These are phyloP conservation scores for Anastrepha obliqua DNA, from an alignment of 1,140 invertebrate genomes.

Conservation along the genomic window DNA sequence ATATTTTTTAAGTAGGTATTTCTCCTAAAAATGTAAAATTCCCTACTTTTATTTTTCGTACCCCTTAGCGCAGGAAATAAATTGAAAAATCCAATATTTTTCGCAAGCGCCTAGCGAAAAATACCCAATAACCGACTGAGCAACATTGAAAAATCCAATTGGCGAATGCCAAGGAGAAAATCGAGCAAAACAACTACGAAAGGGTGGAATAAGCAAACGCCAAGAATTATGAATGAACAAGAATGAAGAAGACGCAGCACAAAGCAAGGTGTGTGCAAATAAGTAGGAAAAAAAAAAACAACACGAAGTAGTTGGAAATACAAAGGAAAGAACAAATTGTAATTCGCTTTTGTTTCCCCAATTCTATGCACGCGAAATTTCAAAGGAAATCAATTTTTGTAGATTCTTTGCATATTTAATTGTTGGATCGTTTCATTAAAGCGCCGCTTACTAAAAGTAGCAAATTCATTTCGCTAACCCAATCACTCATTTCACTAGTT, in stretches of 20 bases:
- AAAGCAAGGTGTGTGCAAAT: neutral
- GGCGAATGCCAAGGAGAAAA: conserved; percentile 50
- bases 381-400: neutral
- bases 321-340: neutral
- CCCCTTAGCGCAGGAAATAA: neutral
- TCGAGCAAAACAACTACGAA: conserved; percentile 23
- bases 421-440: too few species aligned
- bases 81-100: neutral
- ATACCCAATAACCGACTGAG: neutral
- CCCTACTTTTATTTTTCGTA: neutral
- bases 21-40: too few species aligned
- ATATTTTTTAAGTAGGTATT: too few species aligned
- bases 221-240: conserved; percentile 43
- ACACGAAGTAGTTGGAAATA: neutral
- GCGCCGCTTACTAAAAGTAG: too few species aligned
- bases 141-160: conserved; percentile 45
- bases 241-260: conserved; percentile 13
- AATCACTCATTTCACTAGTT: too few species aligned
- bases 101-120: neutral
- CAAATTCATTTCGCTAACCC: too few species aligned
- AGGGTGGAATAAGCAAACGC: neutral
- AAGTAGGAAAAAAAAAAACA: too few species aligned
- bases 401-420: too few species aligned
- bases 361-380: neutral
- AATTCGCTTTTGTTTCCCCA: neutral